Percentiles rank a stretch among this genome's conserved stretches.
phyloP scores from a whole-genome alignment of 2,113 vertebrate species.

The Aythya baeri region DNA sequence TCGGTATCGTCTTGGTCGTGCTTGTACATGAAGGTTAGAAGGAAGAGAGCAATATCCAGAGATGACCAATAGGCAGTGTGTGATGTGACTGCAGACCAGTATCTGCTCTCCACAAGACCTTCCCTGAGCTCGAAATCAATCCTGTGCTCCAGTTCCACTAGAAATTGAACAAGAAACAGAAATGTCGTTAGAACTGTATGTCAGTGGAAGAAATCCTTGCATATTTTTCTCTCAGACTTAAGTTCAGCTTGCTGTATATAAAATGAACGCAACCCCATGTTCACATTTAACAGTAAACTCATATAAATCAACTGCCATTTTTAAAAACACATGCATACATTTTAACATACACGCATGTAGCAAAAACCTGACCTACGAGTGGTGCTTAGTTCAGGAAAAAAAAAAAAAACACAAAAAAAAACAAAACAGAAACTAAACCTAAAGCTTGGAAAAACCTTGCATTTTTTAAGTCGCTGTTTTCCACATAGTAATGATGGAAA shows the following conservation, averaged over 20 bases:
- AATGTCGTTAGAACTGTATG: neutral
- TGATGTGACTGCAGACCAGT: conserved; percentile 97
- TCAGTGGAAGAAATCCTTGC: accelerated
- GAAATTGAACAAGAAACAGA: neutral
- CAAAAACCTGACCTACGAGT: neutral
- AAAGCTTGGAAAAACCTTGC: neutral
- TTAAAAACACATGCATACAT: neutral
- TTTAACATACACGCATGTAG: neutral
- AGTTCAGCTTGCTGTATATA: neutral
- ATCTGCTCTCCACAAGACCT: conserved; percentile 96
- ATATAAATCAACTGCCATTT: neutral
- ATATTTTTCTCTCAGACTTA: accelerated
- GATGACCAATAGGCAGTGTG: conserved; percentile 98
- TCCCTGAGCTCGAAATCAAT: conserved; percentile 97
- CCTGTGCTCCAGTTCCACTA: conserved; percentile 95
- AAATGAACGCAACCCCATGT: accelerated
- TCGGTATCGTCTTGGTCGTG: conserved; percentile 73
- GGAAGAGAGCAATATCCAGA: conserved; percentile 94
- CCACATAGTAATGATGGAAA: neutral
- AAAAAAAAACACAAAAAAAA: too few relatives aligned
- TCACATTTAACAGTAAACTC: neutral
- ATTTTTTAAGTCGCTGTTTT: neutral
- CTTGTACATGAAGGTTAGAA: conserved; percentile 95
- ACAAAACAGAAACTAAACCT: neutral
- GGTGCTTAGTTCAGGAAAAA: neutral